Evolutionary conservation across 64 coral and sea anemone species (phyloP).

Genomic region (Actinia tenebrosa): DNA sequence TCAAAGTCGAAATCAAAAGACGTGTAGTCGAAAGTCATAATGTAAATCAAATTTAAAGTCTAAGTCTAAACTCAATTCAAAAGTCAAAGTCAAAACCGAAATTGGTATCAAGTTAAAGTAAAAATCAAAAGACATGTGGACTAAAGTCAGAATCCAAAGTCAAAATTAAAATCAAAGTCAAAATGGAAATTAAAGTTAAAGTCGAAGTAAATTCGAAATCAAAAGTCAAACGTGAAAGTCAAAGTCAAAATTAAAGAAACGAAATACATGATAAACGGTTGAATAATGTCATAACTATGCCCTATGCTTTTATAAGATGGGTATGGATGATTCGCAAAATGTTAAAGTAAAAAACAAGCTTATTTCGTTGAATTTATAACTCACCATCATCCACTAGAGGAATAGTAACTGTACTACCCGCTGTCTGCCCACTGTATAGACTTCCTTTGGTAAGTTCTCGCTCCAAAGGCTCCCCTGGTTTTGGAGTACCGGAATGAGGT

Average conservation of each 20-base stretch:
- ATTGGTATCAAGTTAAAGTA: not conserved
- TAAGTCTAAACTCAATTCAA: too few relatives aligned
- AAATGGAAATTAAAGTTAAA: not conserved
- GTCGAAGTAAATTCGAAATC: not conserved
- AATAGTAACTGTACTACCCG: conserved; percentile 67
- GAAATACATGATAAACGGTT: too few relatives aligned
- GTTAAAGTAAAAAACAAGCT: not conserved
- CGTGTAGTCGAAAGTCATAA: too few relatives aligned
- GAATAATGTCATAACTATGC: too few relatives aligned
- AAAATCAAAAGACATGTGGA: too few relatives aligned
- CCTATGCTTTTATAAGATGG: too few relatives aligned
- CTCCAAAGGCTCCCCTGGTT: conserved; percentile 25
- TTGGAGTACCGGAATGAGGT: not conserved
- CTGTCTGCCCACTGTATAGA: conserved; percentile 65
- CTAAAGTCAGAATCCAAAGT: not conserved
- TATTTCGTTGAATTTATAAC: not conserved
- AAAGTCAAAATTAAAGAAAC: too few relatives aligned
- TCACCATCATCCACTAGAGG: conserved; percentile 45
- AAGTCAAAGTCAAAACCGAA: not conserved
- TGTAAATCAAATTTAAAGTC: too few relatives aligned
- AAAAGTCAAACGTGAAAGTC: too few relatives aligned
- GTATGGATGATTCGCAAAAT: too few relatives aligned
- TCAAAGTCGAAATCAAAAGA: too few relatives aligned
- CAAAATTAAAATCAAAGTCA: too few relatives aligned
- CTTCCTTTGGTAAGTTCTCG: conserved; percentile 73